Base-by-base conservation (phyloP, 2,797 vertebrate species). In the Arremon aurantiirostris region DNA sequence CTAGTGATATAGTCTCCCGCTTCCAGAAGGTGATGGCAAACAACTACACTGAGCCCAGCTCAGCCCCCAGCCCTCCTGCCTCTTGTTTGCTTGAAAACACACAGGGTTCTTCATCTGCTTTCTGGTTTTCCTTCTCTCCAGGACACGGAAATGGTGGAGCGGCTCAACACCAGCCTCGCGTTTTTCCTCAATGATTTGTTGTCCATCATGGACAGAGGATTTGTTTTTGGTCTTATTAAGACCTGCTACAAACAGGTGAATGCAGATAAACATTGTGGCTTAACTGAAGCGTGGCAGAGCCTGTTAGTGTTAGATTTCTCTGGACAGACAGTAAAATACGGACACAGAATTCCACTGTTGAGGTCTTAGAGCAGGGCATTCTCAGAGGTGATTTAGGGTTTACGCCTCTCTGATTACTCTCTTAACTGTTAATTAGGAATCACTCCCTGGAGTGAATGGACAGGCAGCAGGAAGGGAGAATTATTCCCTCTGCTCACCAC, bases 161-260 rank as follows among this genome's bases (percentile, higher is more conserved):
- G 98, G 93, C 98, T 99, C 16, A 99, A 99, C 97, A 99, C 98
- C 21, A 99, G 99, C 72, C 98, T 99, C 65, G 99, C 99, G 0
- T 99, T 99, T 97, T 99, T 99, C 93, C 98, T 99, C 89, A 99
- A 99, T 72, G 99, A 99, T 96, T 96, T 99, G 59, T 97, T 99
- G 91, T 99, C 99, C 65, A 98, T 99, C 95, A 99, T 99, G 99
- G 99, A 99, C 97, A 98, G 99, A 97, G 99, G 99, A 75, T 99
- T 99, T 96, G 99, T 99, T 95, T 99, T 99, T 95, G 96, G 85
- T 50, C 98, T 99, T 53, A 97, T 99, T 96, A 99, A 98, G 95
- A 98, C 98, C 46, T 99, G 98, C 97, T 99, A 99, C 98, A 99
- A 99, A 97, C 99, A 99, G 99, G 99, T 99, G 98, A 89, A 95